Percentiles rank a stretch among this genome's conserved stretches.
phyloP scores from a whole-genome alignment of 2,797 vertebrate genomes.

The Ispidina picta region DNA sequence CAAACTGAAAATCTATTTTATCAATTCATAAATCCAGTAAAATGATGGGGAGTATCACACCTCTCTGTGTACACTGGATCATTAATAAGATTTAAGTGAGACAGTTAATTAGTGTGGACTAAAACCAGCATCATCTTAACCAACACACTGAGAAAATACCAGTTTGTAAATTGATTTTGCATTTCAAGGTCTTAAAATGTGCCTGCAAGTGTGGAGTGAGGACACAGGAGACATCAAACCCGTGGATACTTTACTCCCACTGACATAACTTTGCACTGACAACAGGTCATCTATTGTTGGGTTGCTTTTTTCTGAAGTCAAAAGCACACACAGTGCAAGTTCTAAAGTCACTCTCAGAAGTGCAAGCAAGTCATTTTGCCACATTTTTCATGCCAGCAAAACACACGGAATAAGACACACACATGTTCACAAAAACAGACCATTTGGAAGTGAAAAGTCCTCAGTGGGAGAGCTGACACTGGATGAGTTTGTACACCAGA shows the following conservation, averaged over 20 bases:
- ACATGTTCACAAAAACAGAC: accelerated
- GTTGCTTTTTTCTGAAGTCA: background rate
- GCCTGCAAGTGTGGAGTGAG: background rate
- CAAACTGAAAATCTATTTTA: background rate
- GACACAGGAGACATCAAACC: background rate
- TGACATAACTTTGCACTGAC: background rate
- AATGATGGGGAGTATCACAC: background rate
- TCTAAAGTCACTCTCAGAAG: background rate
- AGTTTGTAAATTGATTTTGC: background rate
- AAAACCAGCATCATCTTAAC: background rate
- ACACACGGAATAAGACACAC: background rate
- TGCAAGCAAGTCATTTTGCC: background rate
- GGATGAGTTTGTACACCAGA: background rate
- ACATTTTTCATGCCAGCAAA: background rate
- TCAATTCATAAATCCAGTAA: background rate
- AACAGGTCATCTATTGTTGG: background rate
- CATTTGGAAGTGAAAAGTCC: background rate
- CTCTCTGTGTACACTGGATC: background rate
- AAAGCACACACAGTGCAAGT: background rate
- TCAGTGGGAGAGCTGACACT: background rate
- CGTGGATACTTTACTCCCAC: background rate
- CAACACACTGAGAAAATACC: background rate
- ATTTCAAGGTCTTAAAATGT: background rate
- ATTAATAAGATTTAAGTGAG: background rate
- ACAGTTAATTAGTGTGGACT: background rate